These are phyloP conservation scores for Pseudomyrmex dendroicus DNA, from an alignment of 1,140 invertebrate genomes.

Conservation along the genomic window DNA sequence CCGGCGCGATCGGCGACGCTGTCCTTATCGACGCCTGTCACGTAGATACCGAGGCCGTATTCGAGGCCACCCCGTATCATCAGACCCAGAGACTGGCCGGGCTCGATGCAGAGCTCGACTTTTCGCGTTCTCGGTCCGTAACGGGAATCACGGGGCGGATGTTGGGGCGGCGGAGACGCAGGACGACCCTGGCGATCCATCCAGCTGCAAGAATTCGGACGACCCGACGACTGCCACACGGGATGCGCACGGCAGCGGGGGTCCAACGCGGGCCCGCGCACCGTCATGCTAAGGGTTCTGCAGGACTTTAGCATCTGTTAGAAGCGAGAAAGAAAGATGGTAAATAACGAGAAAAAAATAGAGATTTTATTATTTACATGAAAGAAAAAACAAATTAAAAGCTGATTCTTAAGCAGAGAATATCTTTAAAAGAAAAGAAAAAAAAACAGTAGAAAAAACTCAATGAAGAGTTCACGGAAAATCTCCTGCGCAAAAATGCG, in stretches of 20 bases:
- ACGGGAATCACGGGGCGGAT: conserved; percentile 81
- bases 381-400: background rate
- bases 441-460: background rate
- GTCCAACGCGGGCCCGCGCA: conserved; percentile 88
- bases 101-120: conserved; percentile 94
- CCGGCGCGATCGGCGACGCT: conserved; percentile 96
- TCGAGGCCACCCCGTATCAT: conserved; percentile 97
- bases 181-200: conserved; percentile 95
- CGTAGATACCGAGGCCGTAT: conserved; percentile 97
- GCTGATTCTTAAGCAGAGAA: background rate
- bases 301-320: conserved; percentile 94
- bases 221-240: conserved; percentile 85
- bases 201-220: conserved; percentile 95
- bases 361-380: background rate
- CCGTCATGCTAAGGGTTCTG: conserved; percentile 93
- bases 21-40: conserved; percentile 96
- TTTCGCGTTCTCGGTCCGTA: conserved; percentile 84
- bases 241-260: conserved; percentile 83
- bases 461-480: no score
- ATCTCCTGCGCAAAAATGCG: background rate
- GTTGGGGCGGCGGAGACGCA: conserved; percentile 90
- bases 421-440: background rate
- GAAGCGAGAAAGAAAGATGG: background rate
- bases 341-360: background rate
- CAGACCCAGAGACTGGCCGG: conserved; percentile 94